Percentiles rank a stretch among this genome's conserved stretches.
phyloP scores from a whole-genome alignment of 2,113 vertebrate species.

The Osmerus eperlanus region DNA sequence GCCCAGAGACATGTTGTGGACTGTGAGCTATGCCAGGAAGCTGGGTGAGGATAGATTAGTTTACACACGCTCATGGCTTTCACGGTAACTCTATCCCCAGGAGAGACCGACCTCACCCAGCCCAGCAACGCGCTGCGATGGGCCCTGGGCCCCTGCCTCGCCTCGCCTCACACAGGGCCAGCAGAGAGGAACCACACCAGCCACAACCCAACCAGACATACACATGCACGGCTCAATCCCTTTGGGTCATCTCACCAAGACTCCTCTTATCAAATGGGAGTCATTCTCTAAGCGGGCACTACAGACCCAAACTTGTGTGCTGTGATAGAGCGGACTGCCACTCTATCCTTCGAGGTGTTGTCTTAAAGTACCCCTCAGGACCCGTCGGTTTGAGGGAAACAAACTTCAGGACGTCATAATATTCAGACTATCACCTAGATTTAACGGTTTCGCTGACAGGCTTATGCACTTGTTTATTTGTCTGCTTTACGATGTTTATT shows the following conservation, averaged over 20 bases:
- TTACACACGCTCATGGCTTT: conserved; percentile 68
- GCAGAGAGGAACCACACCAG: too few relatives aligned
- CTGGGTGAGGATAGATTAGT: conserved; percentile 57
- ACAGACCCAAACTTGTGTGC: too few relatives aligned
- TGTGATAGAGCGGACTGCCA: too few relatives aligned
- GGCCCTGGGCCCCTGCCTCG: neutral
- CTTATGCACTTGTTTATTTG: conserved; percentile 16
- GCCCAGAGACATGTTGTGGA: conserved; percentile 43
- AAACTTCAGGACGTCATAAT: neutral
- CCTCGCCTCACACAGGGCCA: too few relatives aligned
- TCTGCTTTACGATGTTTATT: neutral
- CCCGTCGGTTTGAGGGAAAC: conserved; percentile 1
- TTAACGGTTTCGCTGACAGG: conserved; percentile 19
- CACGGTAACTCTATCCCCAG: conserved; percentile 53
- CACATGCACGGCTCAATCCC: too few relatives aligned
- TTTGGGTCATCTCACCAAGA: too few relatives aligned
- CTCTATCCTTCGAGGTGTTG: neutral
- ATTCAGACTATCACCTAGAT: conserved; percentile 5
- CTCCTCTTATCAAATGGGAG: neutral
- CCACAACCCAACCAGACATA: too few relatives aligned
- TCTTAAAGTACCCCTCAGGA: neutral
- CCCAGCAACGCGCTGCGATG: neutral
- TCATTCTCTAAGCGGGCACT: neutral
- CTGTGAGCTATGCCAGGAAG: conserved; percentile 45
- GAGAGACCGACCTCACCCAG: conserved; percentile 28